A percentile compares a stretch with the other conserved stretches of the same genome.
Evolutionary conservation across 2,113 vertebrate genomes (phyloP).

Genomic region (Gopherus evgoodei): DNA sequence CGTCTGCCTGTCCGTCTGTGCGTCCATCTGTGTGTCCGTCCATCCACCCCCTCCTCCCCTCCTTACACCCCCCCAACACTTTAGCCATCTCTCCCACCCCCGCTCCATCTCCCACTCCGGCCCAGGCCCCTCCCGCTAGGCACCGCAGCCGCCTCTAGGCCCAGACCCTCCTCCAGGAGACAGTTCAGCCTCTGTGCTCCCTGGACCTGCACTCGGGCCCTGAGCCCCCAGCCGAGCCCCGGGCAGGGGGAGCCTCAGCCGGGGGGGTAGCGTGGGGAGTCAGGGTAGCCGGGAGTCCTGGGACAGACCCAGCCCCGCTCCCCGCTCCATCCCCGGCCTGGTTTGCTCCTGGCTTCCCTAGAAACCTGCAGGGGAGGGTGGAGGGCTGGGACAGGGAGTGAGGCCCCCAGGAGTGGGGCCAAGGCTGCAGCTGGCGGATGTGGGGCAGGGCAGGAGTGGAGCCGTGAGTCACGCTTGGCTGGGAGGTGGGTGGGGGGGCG

Average conservation of each 20-base stretch:
- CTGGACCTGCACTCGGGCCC: neutral
- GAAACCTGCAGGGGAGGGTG: neutral
- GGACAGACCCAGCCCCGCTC: neutral
- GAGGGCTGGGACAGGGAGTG: neutral
- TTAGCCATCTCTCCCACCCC: no score
- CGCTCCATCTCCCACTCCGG: rapidly evolving
- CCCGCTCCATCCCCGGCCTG: neutral
- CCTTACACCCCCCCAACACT: rapidly evolving
- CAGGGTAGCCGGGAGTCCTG: no score
- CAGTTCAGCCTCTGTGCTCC: neutral
- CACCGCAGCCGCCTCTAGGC: neutral
- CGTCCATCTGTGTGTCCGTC: rapidly evolving
- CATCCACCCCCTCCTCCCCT: neutral
- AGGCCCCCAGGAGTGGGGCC: neutral
- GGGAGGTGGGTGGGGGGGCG: neutral
- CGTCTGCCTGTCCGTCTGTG: no score
- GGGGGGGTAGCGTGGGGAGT: neutral
- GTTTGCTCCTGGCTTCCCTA: no score
- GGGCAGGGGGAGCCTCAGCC: neutral
- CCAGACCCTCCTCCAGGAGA: no score
- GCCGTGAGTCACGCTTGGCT: neutral
- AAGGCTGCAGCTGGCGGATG: neutral
- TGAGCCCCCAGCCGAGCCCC: rapidly evolving
- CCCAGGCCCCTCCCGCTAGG: neutral
- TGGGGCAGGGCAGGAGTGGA: neutral